These are phyloP conservation scores for Willowsia nigromaculata DNA, from an alignment of 2,888 invertebrate species.

Conservation along the genomic window DNA sequence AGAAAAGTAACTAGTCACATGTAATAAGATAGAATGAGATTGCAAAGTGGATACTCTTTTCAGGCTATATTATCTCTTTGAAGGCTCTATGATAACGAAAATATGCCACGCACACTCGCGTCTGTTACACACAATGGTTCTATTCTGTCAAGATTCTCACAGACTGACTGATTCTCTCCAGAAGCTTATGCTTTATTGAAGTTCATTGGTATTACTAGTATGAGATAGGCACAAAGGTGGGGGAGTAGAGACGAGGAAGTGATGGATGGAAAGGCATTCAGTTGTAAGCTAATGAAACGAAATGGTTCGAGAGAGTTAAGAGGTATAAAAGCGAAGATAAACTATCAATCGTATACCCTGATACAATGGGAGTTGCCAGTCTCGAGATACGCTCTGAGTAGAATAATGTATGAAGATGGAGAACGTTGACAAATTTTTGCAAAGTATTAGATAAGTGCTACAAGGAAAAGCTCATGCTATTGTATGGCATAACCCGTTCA, in stretches of 20 bases:
- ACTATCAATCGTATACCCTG: neutral
- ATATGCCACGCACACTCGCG: neutral
- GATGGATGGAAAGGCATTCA: constrained; percentile 56
- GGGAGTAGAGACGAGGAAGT: constrained; percentile 38
- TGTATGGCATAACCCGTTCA: neutral
- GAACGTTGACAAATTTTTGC: constrained; percentile 27
- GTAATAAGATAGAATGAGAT: neutral
- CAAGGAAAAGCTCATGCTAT: neutral
- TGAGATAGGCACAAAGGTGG: neutral
- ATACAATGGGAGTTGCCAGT: neutral
- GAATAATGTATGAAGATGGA: constrained; percentile 10
- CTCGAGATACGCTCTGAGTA: neutral
- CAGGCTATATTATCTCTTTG: neutral
- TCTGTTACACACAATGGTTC: neutral
- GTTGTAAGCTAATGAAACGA: constrained; percentile 47
- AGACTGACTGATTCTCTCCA: neutral
- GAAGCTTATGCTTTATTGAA: constrained; percentile 1
- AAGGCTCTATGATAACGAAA: neutral
- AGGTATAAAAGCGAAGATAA: neutral
- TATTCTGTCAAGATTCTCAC: neutral
- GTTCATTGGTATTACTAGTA: neutral
- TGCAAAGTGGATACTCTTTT: neutral
- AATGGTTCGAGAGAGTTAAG: constrained; percentile 27
- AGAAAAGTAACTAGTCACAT: neutral
- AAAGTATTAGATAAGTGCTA: neutral